These are phyloP conservation scores for Gambelia wislizenii DNA, from an alignment of 2,797 vertebrate species.

Conservation along the genomic window DNA sequence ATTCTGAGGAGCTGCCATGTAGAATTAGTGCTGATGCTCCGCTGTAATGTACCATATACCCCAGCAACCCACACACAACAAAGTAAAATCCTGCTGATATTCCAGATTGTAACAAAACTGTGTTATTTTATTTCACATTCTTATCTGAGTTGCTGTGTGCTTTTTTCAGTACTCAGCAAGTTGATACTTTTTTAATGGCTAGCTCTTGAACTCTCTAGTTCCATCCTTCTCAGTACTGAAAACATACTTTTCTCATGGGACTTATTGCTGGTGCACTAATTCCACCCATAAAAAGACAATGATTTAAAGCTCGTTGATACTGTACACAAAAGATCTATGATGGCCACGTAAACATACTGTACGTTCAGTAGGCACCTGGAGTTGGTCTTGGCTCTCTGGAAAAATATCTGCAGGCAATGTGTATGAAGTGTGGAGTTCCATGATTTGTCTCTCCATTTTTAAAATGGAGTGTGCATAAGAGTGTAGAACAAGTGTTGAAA, in stretches of 20 bases:
- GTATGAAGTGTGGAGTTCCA: background rate
- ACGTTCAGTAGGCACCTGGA: background rate
- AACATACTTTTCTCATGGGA: conserved; percentile 56
- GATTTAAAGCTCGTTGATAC: conserved; percentile 33
- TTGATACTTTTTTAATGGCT: conserved; percentile 70
- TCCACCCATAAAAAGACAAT: conserved; percentile 56
- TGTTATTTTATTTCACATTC: conserved; percentile 78
- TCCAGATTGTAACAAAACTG: conserved; percentile 85
- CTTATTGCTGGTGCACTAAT: conserved; percentile 52
- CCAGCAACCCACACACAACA: conserved; percentile 83
- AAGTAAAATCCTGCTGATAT: conserved; percentile 83
- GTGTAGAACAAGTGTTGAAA: background rate
- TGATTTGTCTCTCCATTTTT: background rate
- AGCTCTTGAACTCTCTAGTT: conserved; percentile 58
- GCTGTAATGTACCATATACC: conserved; percentile 92
- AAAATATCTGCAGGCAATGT: too few relatives aligned
- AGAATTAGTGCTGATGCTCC: conserved; percentile 96
- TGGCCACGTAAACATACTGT: background rate
- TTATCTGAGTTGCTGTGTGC: conserved; percentile 77
- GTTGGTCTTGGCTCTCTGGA: background rate
- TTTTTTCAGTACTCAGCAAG: conserved; percentile 78
- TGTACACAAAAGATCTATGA: background rate
- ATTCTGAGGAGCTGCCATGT: conserved; percentile 95
- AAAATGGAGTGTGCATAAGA: background rate
- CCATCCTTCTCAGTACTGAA: conserved; percentile 58